Evolutionary conservation across 2,113 vertebrate species (phyloP), one percentile per base, ranked within the genome.

Genomic region (Limnothrissa miodon): DNA sequence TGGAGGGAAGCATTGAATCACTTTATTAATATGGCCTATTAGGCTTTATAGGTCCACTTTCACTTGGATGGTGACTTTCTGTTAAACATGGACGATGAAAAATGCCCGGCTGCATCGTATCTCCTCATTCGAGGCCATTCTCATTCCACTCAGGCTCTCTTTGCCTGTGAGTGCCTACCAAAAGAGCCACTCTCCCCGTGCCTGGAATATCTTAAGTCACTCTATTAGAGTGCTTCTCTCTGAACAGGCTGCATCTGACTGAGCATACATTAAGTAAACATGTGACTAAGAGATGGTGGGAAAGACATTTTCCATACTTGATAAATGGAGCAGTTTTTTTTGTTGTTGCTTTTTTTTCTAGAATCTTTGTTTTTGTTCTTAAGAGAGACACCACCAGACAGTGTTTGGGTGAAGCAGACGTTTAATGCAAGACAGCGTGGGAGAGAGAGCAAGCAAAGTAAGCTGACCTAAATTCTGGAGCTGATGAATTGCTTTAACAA

Each of bases 161-260:
- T 74, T 74, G 66, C 66, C 66, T 74, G 66, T 74, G 66, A 74
- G 66, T 74, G 66, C 66, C 66, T 36, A 36, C 25, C 66, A 74
- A 74, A 74, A 74, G 66, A 74, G 66, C 66, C 4, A 33, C 29
- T 1, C 29, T 1, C 29, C 25, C 66, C 29, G 66, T 74, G 66
- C 66, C 66, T 74, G 66, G 66, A 74, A 74, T 74, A 74, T 74
- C 36, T 74, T 74, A 74, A 74, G 66, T 36, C 66, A 74, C 25
- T 74, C 66, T 36, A 74, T 74, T 74, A 74, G 36, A 74, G 66
- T 74, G 66, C 66, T 74, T 33, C 66, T 74, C 29, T 74, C 66
- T 74, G 66, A 74, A 74, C 66, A 74, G 66, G 25, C 66, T 15
- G 66, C 33, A 36, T 74, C 66, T 74, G 66, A 74, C 66, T 74